Base-by-base conservation (phyloP, 2,888 invertebrate genomes). In the Lordiphosa fenestrarum region DNA sequence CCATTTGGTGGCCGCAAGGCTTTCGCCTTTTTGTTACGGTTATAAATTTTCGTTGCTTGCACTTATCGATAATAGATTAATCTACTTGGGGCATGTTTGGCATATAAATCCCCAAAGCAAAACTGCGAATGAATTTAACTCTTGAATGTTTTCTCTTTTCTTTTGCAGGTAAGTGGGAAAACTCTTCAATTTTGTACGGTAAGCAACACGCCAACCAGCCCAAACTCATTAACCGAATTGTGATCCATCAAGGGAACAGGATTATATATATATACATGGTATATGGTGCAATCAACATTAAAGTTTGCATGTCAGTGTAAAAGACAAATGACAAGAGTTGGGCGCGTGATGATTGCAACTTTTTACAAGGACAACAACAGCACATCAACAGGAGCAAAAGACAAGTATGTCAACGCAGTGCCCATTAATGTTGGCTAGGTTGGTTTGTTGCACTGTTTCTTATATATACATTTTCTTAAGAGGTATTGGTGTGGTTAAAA, bases 11-110 rank as follows among this genome's bases (percentile, higher is more conserved):
- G 75, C 73, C 66, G 61, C 58, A 38, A 37, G 40, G 40, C 21
- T 50, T 41, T 38, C n/a, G 21, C 36, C 44, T 53, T 38, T 70
- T 81, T 78, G 73, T 80, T 76, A 69, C 66, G 82, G 76, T 69
- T 77, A 84, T 84, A 84, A 84, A 84, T 84, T 84, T 77, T 71
- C 78, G 66, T 71, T 73, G 74, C 74, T 80, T 82, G 77, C 84
- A 84, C 85, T 77, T 84, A 84, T 85, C 84, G 85, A 81, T 84
- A 84, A 84, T 84, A 84, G 84, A 84, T 84, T 84, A 84, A 84
- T 84, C 84, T 84, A 85, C 85, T 84, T 82, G 82, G 60, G 73
- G 77, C 81, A 81, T 81, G 74, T 65, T 71, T 59, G 70, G 74
- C 81, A 76, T 83, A 76, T 64, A 65, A 56, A 74, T 69, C 55